These are phyloP conservation scores for Sebastes alutus DNA, from an alignment of 2,797 vertebrate genomes.

Conservation along the genomic window DNA sequence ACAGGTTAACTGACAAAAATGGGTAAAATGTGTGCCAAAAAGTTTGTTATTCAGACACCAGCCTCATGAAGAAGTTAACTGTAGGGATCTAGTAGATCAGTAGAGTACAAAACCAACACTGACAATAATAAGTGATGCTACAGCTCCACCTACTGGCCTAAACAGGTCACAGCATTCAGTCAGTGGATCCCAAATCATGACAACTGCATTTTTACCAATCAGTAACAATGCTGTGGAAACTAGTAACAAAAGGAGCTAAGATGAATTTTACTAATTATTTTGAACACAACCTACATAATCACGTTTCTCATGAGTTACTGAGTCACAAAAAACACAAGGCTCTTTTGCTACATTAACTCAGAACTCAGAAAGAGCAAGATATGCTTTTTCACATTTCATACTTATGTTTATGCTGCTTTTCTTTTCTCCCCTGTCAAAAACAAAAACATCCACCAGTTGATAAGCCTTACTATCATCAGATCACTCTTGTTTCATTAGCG, in stretches of 20 bases:
- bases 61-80: background rate
- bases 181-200: background rate
- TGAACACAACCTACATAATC: background rate
- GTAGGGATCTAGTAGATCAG: background rate
- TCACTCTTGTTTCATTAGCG: too few species aligned
- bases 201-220: background rate
- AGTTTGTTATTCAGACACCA: background rate
- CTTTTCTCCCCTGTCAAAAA: background rate
- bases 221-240: background rate
- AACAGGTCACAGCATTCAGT: background rate
- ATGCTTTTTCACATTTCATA: background rate
- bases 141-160: constrained; percentile 74
- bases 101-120: background rate
- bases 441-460: too few species aligned
- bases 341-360: background rate
- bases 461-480: too few species aligned
- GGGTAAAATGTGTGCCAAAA: background rate
- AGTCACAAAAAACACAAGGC: background rate
- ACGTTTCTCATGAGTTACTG: too few species aligned
- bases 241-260: background rate
- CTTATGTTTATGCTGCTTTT: background rate
- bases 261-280: background rate
- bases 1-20: background rate
- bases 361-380: background rate
- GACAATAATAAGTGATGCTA: constrained; percentile 24